Evolutionary conservation across 2,797 vertebrate species (phyloP), one percentile per base, ranked within the genome.

Genomic region (Syncerus caffer): DNA sequence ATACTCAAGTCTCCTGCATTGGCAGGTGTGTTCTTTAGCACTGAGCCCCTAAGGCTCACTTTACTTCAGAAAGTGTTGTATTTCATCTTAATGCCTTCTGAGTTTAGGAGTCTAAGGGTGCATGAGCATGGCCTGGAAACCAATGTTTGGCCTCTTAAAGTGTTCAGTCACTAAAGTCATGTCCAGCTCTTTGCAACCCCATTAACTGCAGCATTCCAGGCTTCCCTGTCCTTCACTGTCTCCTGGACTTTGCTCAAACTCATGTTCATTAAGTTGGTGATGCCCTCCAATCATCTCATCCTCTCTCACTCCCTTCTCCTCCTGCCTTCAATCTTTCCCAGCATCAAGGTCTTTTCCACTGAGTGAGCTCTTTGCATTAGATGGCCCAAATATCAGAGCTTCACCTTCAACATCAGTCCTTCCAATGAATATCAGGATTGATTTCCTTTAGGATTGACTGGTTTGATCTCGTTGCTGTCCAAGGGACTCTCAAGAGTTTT

Each of bases 51-150:
- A 23, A 38, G 64, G 19, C 10, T 71, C 11, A 71, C 34, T 38
- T 38, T 38, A 38, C 67, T 38, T 85, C 9, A 85, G 17, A 45
- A 92, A 90, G 78, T 53, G 8, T 53, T 84, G 78, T 47, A 67
- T 85, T 86, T 94, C 38, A 82, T 94, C 25, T 31, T 4, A 29
- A 45, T 83, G 13, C 78, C 45, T 55, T 93, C 84, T 23, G 17
- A 85, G 84, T 51, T 87, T 92, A 27, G 29, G 84, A 14, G 3
- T 88, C 27, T 45, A 64, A 64, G 4, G 5, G 10, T 88, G 0
- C 23, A 25, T 53, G 16, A 47, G 5, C 58, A 85, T 42, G 71
- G 5, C 16, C 6, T 19, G 38, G 71, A 95, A 74, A 90, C 7
- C 21, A 84, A 7, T 84, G 5, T 0, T 57, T 84, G 14, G 10